These are phyloP conservation scores for Agrypnus murinus DNA, from an alignment of 2,888 invertebrate genomes.

Conservation along the genomic window DNA sequence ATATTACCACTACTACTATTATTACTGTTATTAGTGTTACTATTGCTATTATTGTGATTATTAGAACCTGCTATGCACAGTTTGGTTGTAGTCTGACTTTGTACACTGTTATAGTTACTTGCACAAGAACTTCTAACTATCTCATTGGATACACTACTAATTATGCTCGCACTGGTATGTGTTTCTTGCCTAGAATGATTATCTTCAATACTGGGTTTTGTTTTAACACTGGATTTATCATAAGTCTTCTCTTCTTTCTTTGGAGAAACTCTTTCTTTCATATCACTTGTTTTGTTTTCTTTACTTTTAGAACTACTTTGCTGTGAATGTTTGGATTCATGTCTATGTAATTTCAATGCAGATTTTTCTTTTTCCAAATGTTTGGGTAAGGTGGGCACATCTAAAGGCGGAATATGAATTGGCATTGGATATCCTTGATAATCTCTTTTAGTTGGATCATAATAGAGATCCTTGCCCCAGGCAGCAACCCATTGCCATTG, in stretches of 20 bases:
- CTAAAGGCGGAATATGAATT: conserved; percentile 66
- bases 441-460: conserved; percentile 73
- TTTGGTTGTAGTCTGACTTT: conserved; percentile 29
- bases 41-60: conserved; percentile 30
- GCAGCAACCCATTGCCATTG: conserved; percentile 79
- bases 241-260: conserved; percentile 57
- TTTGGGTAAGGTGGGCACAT: conserved; percentile 67
- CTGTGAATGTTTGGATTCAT: conserved; percentile 62
- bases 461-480: conserved; percentile 76
- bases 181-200: conserved; percentile 19
- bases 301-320: conserved; percentile 55
- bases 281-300: conserved; percentile 49
- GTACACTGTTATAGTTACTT: conserved; percentile 17
- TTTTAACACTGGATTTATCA: conserved; percentile 36
- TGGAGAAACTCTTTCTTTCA: conserved; percentile 57
- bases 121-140: conserved; percentile 20
- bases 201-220: conserved; percentile 34
- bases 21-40: too few relatives aligned
- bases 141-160: conserved; percentile 9
- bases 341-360: conserved; percentile 62
- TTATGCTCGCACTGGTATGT: neutral
- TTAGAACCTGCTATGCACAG: neutral
- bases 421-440: conserved; percentile 68
- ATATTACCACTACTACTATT: conserved; percentile 13
- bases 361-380: conserved; percentile 65